phyloP scores from a whole-genome alignment of 2,888 invertebrate species.

The Callosobruchus maculatus region DNA sequence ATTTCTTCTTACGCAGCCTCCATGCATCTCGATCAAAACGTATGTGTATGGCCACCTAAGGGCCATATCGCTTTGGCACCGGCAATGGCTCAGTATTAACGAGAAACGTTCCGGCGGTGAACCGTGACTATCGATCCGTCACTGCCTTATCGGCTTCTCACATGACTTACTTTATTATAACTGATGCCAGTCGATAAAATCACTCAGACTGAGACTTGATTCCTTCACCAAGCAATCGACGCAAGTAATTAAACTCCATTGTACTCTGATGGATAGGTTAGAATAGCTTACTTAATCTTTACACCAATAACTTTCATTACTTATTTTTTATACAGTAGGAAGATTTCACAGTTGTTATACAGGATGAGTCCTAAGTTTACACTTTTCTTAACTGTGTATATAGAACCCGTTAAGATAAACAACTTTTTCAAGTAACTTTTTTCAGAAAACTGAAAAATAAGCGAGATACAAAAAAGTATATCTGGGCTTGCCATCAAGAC shows the following conservation, averaged over 20 bases:
- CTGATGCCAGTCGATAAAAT: conserved; percentile 9
- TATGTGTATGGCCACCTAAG: background rate
- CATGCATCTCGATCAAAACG: background rate
- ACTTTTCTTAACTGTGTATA: too few species aligned
- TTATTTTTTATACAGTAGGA: too few species aligned
- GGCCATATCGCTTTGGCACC: background rate
- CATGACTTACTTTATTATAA: conserved; percentile 41
- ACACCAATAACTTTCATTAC: background rate
- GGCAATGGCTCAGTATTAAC: background rate
- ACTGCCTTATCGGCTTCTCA: conserved; percentile 42
- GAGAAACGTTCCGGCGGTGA: conserved; percentile 20
- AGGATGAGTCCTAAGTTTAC: too few species aligned
- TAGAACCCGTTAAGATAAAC: too few species aligned
- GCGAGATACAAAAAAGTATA: too few species aligned
- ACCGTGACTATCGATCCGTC: conserved; percentile 41
- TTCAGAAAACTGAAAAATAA: too few species aligned
- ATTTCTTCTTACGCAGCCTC: too few species aligned
- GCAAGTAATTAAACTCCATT: background rate
- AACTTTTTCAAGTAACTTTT: too few species aligned
- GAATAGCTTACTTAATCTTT: background rate
- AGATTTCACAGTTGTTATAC: too few species aligned
- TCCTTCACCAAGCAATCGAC: background rate
- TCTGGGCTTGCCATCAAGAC: too few species aligned
- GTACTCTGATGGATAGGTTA: background rate
- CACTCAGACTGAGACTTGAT: background rate